Evolutionary conservation across 2,888 invertebrate genomes (phyloP).

Genomic region (Mystacides longicornis): DNA sequence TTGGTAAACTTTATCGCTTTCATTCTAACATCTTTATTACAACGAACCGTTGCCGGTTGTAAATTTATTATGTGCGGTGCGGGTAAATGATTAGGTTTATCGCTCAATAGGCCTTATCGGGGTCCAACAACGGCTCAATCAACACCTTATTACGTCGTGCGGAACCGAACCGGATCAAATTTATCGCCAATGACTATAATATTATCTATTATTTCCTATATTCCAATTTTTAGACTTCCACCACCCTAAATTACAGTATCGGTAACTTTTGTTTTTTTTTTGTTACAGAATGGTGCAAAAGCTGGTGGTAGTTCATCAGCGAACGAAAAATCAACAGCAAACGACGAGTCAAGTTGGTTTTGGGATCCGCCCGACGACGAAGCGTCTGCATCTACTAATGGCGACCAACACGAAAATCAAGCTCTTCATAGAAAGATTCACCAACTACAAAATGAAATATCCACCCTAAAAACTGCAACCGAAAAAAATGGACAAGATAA

Average conservation of each 20-base stretch:
- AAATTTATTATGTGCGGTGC: neutral
- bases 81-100: neutral
- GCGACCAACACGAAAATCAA: slow-evolving; percentile 12
- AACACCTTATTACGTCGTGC: neutral
- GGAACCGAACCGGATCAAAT: neutral
- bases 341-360: slow-evolving; percentile 46
- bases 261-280: slow-evolving; percentile 27
- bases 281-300: slow-evolving; percentile 45
- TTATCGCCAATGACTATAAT: neutral
- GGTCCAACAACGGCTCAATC: neutral
- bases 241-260: neutral
- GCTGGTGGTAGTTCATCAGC: slow-evolving; percentile 23
- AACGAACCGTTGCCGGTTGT: neutral
- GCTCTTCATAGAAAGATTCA: slow-evolving; percentile 11
- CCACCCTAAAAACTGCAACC: slow-evolving; percentile 31
- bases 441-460: slow-evolving; percentile 28
- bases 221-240: neutral
- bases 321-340: neutral
- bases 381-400: slow-evolving; percentile 15
- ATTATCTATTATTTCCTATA: neutral
- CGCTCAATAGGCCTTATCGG: neutral
- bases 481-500: slow-evolving; percentile 26
- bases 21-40: too few relatives aligned
- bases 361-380: slow-evolving; percentile 45
- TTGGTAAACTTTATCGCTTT: too few relatives aligned